Percentiles rank a stretch among this genome's conserved stretches.
Evolutionary conservation across 2,888 invertebrate genomes (phyloP).

Genomic region (Tenthredo amoena): DNA sequence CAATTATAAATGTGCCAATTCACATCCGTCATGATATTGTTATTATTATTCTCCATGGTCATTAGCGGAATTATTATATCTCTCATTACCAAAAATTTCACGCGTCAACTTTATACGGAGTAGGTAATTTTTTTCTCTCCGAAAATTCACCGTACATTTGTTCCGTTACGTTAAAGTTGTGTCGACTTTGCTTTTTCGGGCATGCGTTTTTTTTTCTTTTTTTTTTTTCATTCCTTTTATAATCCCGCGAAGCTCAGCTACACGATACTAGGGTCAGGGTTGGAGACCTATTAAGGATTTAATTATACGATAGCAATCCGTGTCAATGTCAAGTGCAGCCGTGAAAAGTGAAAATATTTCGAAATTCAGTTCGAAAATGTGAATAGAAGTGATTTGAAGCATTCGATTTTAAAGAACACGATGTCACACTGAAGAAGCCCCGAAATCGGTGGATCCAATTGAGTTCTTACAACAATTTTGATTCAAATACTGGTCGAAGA

Average conservation of each 20-base stretch:
- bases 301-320: constrained; percentile 8
- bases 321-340: constrained; percentile 16
- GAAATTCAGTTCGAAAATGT: neutral
- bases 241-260: neutral
- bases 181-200: neutral
- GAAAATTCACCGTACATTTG: neutral
- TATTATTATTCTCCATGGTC: neutral
- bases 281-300: neutral
- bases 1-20: neutral
- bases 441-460: neutral
- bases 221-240: neutral
- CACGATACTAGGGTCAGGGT: neutral
- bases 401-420: neutral
- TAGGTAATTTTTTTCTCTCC: neutral
- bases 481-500: neutral
- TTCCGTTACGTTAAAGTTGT: neutral
- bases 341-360: neutral
- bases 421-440: neutral
- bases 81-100: neutral
- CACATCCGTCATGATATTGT: neutral
- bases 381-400: neutral
- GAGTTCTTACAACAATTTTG: neutral
- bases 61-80: neutral
- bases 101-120: neutral
- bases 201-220: neutral